A percentile compares a stretch with the other conserved stretches of the same genome.
These are phyloP conservation scores for honey bee (Apis mellifera) DNA, from an alignment of 1,140 invertebrate species.

Conservation along the genomic window Amel_HAv3.1 CM009931.2:14214001-14214500, in stretches of 20 bases:
- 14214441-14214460: slow-evolving; percentile 59
- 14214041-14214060: background rate
- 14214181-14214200: too few species aligned
- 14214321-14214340: background rate
- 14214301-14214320: background rate
- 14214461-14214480: slow-evolving; percentile 56
- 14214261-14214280: too few species aligned
- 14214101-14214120: background rate
- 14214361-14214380: background rate
- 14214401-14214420: background rate
- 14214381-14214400: background rate
- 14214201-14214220: too few species aligned
- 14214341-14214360: background rate
- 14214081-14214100: background rate
- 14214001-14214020: background rate
- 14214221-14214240: too few species aligned
- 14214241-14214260: too few species aligned
- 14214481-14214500: slow-evolving; percentile 64
- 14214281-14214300: too few species aligned
- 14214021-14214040: background rate
- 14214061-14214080: background rate
- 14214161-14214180: background rate
- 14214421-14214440: slow-evolving; percentile 44
- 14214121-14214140: background rate
- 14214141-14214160: background rate